A percentile compares a stretch with the other conserved stretches of the same genome.
phyloP scores from a whole-genome alignment of 2,113 vertebrate species.

The Peromyscus leucopus region DNA sequence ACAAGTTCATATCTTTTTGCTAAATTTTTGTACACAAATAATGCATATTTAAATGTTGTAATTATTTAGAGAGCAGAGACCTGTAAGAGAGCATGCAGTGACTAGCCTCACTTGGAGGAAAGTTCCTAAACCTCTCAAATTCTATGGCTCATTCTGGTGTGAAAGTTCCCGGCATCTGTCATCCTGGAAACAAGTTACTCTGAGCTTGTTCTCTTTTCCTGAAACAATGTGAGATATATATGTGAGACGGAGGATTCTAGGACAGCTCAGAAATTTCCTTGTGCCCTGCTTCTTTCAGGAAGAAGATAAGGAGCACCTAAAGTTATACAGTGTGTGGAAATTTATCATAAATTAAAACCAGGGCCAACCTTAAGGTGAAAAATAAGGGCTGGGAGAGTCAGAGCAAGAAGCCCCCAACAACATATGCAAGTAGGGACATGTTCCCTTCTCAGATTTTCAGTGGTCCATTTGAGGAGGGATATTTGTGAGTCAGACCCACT shows the following conservation, averaged over 20 bases:
- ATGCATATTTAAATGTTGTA: not conserved
- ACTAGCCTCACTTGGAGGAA: not conserved
- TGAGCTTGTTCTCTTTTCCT: not conserved
- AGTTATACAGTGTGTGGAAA: not conserved
- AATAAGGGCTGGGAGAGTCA: not conserved
- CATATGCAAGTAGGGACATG: not conserved
- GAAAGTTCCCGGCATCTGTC: constrained; percentile 3
- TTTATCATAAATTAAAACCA: constrained; percentile 39
- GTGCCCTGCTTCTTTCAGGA: constrained; percentile 10
- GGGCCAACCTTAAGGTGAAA: not conserved
- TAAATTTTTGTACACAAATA: constrained; percentile 23
- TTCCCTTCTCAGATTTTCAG: not conserved
- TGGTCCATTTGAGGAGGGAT: not conserved
- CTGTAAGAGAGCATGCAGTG: constrained; percentile 24
- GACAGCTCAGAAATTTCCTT: constrained; percentile 39
- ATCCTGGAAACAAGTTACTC: constrained; percentile 5
- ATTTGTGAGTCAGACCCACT: not conserved
- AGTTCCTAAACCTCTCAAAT: not conserved
- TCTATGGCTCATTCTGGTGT: constrained; percentile 17
- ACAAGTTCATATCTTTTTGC: constrained; percentile 36
- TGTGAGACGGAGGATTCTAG: not conserved
- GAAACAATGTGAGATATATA: not conserved
- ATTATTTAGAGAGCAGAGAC: constrained; percentile 34
- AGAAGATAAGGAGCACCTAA: constrained; percentile 14
- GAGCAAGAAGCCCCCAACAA: not conserved